phyloP scores from a whole-genome alignment of 2,888 invertebrate species.

The Spodoptera picta region DNA sequence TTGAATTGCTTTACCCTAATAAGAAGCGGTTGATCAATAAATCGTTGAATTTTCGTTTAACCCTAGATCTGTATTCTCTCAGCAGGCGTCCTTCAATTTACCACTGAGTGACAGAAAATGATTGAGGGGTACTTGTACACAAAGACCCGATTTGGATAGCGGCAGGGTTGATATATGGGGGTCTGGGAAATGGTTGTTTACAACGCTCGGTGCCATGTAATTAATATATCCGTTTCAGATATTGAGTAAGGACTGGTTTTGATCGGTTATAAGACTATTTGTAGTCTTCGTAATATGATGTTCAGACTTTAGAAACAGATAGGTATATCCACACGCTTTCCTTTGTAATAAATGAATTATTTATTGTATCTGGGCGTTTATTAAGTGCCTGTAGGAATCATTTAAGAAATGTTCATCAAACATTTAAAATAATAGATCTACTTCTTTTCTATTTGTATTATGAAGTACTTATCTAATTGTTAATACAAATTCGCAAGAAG shows the following conservation, averaged over 20 bases:
- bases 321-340: too few species aligned
- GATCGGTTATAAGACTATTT: too few species aligned
- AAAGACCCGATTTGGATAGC: constrained; percentile 29
- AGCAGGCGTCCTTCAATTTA: constrained; percentile 39
- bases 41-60: constrained; percentile 32
- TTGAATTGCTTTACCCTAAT: constrained; percentile 5
- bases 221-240: constrained; percentile 7
- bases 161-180: constrained; percentile 21
- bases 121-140: constrained; percentile 37
- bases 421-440: too few species aligned
- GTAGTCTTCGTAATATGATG: too few species aligned
- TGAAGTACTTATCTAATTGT: too few species aligned
- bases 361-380: too few species aligned
- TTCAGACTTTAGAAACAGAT: too few species aligned
- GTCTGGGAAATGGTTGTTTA: constrained; percentile 8
- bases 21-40: constrained; percentile 17
- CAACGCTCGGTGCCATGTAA: neutral
- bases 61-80: constrained; percentile 35
- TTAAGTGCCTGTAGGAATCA: too few species aligned
- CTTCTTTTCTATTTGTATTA: too few species aligned
- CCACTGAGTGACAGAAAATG: constrained; percentile 37
- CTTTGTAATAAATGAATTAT: too few species aligned
- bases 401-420: too few species aligned
- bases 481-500: too few species aligned
- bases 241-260: neutral